These are phyloP conservation scores for Corydoras maculifer DNA, from an alignment of 2,113 vertebrate species.

Conservation along the genomic window DNA sequence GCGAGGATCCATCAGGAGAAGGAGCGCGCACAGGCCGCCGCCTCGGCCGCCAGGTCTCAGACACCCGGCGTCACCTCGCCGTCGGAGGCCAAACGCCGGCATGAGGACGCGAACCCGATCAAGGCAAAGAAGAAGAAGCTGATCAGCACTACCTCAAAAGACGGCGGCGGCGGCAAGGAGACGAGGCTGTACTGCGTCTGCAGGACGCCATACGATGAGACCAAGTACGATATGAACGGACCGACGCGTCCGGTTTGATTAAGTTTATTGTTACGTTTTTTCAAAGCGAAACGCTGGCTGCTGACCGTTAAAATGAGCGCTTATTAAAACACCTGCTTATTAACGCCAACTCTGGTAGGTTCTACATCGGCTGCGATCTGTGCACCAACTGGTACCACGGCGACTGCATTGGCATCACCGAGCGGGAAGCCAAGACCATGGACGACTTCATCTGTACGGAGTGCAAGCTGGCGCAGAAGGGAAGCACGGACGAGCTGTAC, in stretches of 20 bases:
- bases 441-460: constrained; percentile 99
- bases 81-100: constrained; percentile 78
- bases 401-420: constrained; percentile 95
- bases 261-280: too few species aligned
- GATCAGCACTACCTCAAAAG: constrained; percentile 95
- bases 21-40: constrained; percentile 72
- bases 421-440: constrained; percentile 98
- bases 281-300: not conserved
- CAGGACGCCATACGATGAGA: constrained; percentile 96
- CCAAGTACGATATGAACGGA: constrained; percentile 74
- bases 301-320: not conserved
- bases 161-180: constrained; percentile 86
- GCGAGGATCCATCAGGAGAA: constrained; percentile 81
- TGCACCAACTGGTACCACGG: constrained; percentile 99
- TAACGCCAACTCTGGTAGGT: constrained; percentile 65
- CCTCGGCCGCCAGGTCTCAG: constrained; percentile 48
- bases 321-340: too few species aligned
- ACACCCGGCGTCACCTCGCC: constrained; percentile 36
- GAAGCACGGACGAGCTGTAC: constrained; percentile 82
- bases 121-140: constrained; percentile 98
- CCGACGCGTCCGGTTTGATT: too few species aligned
- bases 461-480: constrained; percentile 94
- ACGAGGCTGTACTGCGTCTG: constrained; percentile 97
- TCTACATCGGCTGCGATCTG: constrained; percentile 99
- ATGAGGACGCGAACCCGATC: constrained; percentile 76